These are phyloP conservation scores for Tursiops truncatus DNA, from an alignment of 2,113 vertebrate genomes.

Conservation along the genomic window DNA sequence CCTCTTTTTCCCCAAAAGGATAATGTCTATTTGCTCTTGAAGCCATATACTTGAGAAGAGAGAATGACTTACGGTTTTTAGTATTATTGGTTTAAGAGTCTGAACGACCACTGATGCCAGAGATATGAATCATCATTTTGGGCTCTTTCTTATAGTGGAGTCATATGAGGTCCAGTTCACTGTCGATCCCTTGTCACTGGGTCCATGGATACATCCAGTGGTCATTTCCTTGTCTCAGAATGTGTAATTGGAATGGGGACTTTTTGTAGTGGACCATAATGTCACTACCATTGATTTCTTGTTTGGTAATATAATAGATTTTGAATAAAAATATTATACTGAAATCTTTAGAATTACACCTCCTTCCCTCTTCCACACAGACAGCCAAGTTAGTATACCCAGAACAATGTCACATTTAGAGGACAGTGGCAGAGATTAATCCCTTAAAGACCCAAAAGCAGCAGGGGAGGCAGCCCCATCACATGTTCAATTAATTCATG, in stretches of 20 bases:
- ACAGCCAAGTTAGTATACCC: neutral
- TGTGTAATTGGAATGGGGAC: neutral
- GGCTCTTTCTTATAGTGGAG: neutral
- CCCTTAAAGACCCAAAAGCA: neutral
- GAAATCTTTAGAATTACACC: neutral
- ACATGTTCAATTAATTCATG: neutral
- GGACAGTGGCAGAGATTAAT: neutral
- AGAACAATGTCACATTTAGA: neutral
- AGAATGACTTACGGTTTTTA: neutral
- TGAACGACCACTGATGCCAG: neutral
- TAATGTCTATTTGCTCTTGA: neutral
- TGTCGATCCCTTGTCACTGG: neutral
- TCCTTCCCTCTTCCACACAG: neutral
- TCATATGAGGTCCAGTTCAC: neutral
- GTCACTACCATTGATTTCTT: neutral
- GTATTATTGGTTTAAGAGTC: neutral
- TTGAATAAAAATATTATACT: neutral
- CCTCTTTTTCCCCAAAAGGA: neutral
- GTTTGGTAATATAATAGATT: neutral
- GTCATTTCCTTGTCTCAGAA: neutral
- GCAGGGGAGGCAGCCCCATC: accelerated
- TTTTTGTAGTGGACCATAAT: neutral
- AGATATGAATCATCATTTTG: neutral
- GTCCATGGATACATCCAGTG: no score
- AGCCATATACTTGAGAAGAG: neutral